Base-by-base conservation (phyloP, 2,888 invertebrate genomes). In the Galeopsomyia nigrocyanea region DNA sequence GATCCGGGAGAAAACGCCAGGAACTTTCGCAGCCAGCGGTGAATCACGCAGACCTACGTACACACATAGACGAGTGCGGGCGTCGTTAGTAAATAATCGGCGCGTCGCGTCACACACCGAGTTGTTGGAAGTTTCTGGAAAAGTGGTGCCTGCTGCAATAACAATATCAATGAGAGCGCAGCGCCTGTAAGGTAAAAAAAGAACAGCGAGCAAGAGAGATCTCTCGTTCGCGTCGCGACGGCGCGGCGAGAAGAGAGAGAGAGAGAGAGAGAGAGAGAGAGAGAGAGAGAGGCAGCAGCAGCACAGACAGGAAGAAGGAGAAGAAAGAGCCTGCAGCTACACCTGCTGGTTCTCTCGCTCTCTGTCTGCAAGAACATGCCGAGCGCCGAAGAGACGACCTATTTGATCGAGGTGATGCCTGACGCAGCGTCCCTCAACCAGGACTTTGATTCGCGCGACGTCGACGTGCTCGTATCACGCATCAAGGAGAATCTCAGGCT, bases 401-500 rank as follows among this genome's bases (percentile, higher is more conserved):
- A 84, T 74, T 72, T 85, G 68, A 82, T 86, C 78, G 82, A 84
- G 75, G 83, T 84, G 61, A 83, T 85, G 82, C 86, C 86, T 53
- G 82, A 83, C 76, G 82, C 81, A 51, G 82, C 75, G 46, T 66
- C 19, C 2, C 13, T 19, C n/a, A 56, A 49, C n/a, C 75, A 65
- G 47, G 67, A 67, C 73, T 87, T 88, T 77, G 79, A 87, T 26
- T 82, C 90, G 16, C 88, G 89, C 76, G 91, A 91, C 81, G 90
- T 92, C 77, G 92, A 92, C 80, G 89, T 90, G 73, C 86, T 92
- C 70, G 91, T 92, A 50, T 88, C 90, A 68, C 91, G 91, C 83
- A 91, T 92, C 73, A 91, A 91, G 81, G 90, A 91, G 80, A 92
- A 91, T 80, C 84, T 92, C 31, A 87, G 90, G 61, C 83, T 91